A percentile compares a stretch with the other conserved stretches of the same genome.
phyloP scores from a whole-genome alignment of 1,140 invertebrate species.

The Zaprionus gabonicus region DNA sequence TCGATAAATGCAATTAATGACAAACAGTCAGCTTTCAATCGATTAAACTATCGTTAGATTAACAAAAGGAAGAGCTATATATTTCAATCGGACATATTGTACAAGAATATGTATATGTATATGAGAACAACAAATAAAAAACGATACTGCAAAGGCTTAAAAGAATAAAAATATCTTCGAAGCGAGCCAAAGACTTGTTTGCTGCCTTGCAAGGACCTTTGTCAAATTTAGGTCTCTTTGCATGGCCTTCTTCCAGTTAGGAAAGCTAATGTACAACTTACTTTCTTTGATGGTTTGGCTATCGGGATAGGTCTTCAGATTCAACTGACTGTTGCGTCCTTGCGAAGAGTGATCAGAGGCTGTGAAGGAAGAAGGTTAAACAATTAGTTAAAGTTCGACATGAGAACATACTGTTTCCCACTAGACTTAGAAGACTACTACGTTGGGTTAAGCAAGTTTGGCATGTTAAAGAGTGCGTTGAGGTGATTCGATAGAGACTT shows the following conservation, averaged over 20 bases:
- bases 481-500: conserved; percentile 10
- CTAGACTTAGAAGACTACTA: conserved; percentile 30
- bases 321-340: conserved; percentile 60
- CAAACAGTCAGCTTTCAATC: not conserved
- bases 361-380: conserved; percentile 4
- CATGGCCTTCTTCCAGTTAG: conserved; percentile 1
- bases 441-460: conserved; percentile 18
- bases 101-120: too few species aligned
- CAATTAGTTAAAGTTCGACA: not conserved
- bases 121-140: not conserved
- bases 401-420: not conserved
- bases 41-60: too few species aligned
- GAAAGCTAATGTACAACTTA: conserved; percentile 86
- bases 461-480: conserved; percentile 7
- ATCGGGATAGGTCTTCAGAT: conserved; percentile 90
- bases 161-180: not conserved
- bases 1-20: not conserved
- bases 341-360: conserved; percentile 9
- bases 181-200: not conserved
- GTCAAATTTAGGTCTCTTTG: not conserved
- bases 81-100: not conserved
- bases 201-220: not conserved
- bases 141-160: not conserved
- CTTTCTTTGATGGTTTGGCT: conserved; percentile 92
- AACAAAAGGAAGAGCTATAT: too few species aligned